These are phyloP conservation scores for Stercorarius parasiticus DNA, from an alignment of 2,113 vertebrate species.

Conservation along the genomic window DNA sequence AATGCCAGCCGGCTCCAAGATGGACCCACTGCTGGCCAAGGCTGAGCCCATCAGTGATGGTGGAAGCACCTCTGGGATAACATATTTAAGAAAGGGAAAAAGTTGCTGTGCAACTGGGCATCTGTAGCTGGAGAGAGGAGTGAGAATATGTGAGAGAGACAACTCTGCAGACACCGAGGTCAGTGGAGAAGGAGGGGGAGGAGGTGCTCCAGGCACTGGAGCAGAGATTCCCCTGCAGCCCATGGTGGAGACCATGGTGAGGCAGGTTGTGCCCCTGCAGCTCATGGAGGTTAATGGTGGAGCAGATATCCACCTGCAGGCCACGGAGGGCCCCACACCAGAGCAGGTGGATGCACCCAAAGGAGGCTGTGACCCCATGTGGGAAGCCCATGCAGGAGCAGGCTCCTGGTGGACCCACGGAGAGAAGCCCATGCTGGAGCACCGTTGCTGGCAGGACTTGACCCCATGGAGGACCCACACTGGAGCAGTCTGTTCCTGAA, in stretches of 20 bases:
- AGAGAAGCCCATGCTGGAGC: neutral
- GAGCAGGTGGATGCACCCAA: neutral
- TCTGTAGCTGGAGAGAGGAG: neutral
- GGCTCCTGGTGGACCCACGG: neutral
- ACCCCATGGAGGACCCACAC: neutral
- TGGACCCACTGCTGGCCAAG: accelerated
- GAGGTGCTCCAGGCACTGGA: neutral
- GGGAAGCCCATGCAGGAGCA: neutral
- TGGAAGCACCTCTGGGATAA: accelerated
- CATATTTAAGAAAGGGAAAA: neutral
- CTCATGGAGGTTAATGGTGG: no score
- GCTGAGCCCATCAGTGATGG: accelerated
- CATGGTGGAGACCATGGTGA: accelerated
- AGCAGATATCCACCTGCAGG: neutral
- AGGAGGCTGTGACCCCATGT: neutral
- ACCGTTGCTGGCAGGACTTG: neutral
- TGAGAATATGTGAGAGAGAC: neutral
- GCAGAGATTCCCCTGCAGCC: neutral
- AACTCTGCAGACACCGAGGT: neutral
- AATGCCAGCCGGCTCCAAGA: neutral
- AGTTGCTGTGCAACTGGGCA: neutral
- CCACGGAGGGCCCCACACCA: neutral
- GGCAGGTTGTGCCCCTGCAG: neutral
- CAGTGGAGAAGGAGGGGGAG: neutral
- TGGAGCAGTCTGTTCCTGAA: neutral